phyloP scores from a whole-genome alignment of 1,140 invertebrate species.

The Brachionus plicatilis region DNA sequence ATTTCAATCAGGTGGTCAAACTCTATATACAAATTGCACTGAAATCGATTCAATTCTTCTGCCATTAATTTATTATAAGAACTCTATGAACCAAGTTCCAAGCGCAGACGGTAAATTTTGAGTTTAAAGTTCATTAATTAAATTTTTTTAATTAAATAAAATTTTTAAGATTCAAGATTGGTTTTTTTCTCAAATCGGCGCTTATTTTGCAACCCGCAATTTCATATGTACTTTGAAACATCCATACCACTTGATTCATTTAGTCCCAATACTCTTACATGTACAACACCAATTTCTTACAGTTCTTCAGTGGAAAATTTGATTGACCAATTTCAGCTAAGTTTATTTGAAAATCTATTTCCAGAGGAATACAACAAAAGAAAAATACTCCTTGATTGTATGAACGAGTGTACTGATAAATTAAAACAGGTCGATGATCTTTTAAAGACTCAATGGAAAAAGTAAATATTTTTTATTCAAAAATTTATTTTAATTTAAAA shows the following conservation, averaged over 20 bases:
- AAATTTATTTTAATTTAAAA: not conserved
- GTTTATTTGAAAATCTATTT: slow-evolving; percentile 4
- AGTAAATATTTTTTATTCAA: not conserved
- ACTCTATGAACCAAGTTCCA: not conserved
- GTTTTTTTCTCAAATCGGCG: slow-evolving; percentile 32
- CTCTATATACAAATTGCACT: not conserved
- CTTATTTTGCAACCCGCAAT: slow-evolving; percentile 23
- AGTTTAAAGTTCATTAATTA: not conserved
- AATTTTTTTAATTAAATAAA: not conserved
- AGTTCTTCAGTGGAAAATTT: slow-evolving; percentile 23
- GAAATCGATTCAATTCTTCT: slow-evolving; percentile 29
- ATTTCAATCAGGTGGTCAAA: slow-evolving; percentile 30
- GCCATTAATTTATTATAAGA: slow-evolving; percentile 28
- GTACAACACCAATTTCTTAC: slow-evolving; percentile 3
- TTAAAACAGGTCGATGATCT: slow-evolving; percentile 8
- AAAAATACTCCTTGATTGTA: not conserved
- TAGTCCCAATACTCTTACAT: not conserved
- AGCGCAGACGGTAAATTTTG: not conserved
- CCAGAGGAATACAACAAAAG: not conserved
- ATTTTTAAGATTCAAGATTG: slow-evolving; percentile 28
- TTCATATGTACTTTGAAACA: not conserved
- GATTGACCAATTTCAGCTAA: slow-evolving; percentile 22
- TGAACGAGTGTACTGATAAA: slow-evolving; percentile 15
- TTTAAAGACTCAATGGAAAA: slow-evolving; percentile 34
- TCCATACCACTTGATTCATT: not conserved